Conservation (phyloP, 2,888 invertebrate genomes). For the Andricus quercusramuli region DNA sequence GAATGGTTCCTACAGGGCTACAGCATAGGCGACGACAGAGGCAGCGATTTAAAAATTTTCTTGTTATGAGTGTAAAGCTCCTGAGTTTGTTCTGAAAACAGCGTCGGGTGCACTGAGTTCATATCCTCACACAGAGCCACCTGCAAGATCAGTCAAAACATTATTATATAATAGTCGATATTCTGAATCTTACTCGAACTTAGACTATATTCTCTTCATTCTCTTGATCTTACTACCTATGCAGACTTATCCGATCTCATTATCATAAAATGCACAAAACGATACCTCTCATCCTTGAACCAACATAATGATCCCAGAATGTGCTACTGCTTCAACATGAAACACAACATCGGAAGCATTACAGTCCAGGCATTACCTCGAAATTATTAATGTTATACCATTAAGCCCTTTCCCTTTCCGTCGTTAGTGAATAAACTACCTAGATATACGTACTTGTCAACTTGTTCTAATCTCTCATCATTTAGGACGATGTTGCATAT, state of each 20-base stretch:
- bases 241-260: slow-evolving; percentile 55
- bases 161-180: slow-evolving; percentile 57
- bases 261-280: slow-evolving; percentile 48
- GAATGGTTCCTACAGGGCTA: too few relatives aligned
- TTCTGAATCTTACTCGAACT: slow-evolving; percentile 55
- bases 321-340: too few relatives aligned
- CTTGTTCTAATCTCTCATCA: too few relatives aligned
- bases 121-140: slow-evolving; percentile 62
- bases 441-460: too few relatives aligned
- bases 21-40: slow-evolving; percentile 51
- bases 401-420: too few relatives aligned
- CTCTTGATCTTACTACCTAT: slow-evolving; percentile 43
- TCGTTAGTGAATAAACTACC: too few relatives aligned
- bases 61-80: slow-evolving; percentile 76
- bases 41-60: slow-evolving; percentile 76
- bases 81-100: slow-evolving; percentile 75
- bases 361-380: too few relatives aligned
- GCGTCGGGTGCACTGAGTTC: slow-evolving; percentile 63
- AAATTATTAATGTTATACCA: too few relatives aligned
- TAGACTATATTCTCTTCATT: slow-evolving; percentile 20
- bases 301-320: not conserved
- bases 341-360: too few relatives aligned
- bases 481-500: too few relatives aligned
- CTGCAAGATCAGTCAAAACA: slow-evolving; percentile 56
- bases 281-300: slow-evolving; percentile 42